Percentiles rank a stretch among this genome's conserved stretches.
phyloP scores from a whole-genome alignment of 2,797 vertebrate genomes.

The Botia almorhae region DNA sequence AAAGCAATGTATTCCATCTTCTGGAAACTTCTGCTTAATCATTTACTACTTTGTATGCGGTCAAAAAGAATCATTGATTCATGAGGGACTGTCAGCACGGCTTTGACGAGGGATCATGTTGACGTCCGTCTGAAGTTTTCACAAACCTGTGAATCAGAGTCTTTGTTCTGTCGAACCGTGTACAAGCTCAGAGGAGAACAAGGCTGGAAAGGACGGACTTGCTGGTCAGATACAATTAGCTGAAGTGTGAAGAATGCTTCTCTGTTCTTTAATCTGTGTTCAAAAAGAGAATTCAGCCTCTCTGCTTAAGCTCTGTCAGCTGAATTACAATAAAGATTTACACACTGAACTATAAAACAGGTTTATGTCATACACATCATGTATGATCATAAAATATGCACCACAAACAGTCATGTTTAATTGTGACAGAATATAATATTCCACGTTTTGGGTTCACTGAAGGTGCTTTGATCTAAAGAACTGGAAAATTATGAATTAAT shows the following conservation, averaged over 20 bases:
- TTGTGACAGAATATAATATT: background rate
- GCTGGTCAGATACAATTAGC: constrained; percentile 77
- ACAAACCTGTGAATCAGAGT: constrained; percentile 65
- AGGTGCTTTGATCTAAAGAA: background rate
- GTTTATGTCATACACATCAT: background rate
- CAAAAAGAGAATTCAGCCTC: constrained; percentile 65
- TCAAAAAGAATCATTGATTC: constrained; percentile 58
- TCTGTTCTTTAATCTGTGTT: constrained; percentile 72
- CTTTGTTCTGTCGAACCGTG: constrained; percentile 72
- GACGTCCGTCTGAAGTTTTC: constrained; percentile 63
- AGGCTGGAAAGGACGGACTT: constrained; percentile 65
- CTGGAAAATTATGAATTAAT: background rate
- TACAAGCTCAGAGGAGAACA: constrained; percentile 65
- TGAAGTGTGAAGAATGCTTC: constrained; percentile 66
- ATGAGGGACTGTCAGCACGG: constrained; percentile 59
- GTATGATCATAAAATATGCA: background rate
- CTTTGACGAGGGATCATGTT: constrained; percentile 71
- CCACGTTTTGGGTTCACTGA: background rate
- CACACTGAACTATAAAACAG: constrained; percentile 18
- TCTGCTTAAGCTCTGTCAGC: constrained; percentile 43
- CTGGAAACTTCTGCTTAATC: constrained; percentile 53
- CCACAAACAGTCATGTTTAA: background rate
- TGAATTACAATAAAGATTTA: constrained; percentile 54
- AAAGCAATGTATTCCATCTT: constrained; percentile 34
- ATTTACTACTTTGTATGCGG: constrained; percentile 57